Evolutionary conservation across 2,797 vertebrate species (phyloP).

Genomic region (Rhadinocentrus ornatus): DNA sequence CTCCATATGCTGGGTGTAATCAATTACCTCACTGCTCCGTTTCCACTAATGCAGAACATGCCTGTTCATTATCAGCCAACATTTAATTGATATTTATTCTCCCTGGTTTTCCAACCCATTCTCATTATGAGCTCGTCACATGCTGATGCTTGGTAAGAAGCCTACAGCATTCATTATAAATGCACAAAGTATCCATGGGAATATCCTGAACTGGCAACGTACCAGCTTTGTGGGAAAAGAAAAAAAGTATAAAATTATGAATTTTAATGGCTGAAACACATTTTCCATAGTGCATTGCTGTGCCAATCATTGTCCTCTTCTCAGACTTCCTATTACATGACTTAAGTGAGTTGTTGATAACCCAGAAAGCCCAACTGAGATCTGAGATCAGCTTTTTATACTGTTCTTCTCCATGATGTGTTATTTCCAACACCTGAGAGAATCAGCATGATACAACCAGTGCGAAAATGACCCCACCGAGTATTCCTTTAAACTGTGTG

Average conservation of each 20-base stretch:
- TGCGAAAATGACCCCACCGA: not conserved
- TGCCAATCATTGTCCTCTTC: too few relatives aligned
- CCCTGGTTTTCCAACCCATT: not conserved
- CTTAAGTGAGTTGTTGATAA: too few relatives aligned
- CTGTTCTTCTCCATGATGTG: not conserved
- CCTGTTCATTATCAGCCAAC: not conserved
- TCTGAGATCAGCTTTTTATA: not conserved
- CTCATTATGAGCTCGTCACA: not conserved
- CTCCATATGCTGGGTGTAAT: not conserved
- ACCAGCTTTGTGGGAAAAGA: too few relatives aligned
- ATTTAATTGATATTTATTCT: not conserved
- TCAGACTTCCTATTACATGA: too few relatives aligned
- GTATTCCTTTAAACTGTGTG: not conserved
- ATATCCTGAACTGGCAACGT: too few relatives aligned
- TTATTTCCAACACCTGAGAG: not conserved
- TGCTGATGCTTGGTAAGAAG: too few relatives aligned
- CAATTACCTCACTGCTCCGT: not conserved
- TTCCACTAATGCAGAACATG: not conserved
- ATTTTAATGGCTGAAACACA: not conserved
- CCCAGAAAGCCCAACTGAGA: not conserved
- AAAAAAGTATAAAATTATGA: not conserved
- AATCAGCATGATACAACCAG: not conserved
- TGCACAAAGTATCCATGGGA: too few relatives aligned
- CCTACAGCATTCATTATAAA: too few relatives aligned
- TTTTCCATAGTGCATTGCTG: too few relatives aligned